phyloP scores from a whole-genome alignment of 2,797 vertebrate species.

The Parambassis ranga region DNA sequence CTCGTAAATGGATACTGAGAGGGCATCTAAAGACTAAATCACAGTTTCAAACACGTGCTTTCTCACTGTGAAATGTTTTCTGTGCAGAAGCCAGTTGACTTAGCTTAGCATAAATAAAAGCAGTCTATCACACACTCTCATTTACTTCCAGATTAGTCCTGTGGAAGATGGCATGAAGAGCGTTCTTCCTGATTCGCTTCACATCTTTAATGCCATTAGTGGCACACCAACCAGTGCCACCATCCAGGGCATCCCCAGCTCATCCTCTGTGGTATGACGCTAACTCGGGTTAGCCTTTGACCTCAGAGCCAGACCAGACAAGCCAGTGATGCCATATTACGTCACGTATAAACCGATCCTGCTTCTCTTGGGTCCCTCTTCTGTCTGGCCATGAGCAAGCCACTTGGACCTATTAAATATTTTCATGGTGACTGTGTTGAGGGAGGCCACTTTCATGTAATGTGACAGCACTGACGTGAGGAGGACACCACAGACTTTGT shows the following conservation, averaged over 20 bases:
- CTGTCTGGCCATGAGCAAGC: neutral
- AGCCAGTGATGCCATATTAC: conserved; percentile 17
- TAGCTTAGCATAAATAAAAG: neutral
- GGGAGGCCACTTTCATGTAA: neutral
- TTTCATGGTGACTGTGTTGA: conserved; percentile 1
- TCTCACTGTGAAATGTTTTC: neutral
- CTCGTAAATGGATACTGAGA: too few relatives aligned
- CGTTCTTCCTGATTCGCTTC: conserved; percentile 90
- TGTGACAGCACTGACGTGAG: neutral
- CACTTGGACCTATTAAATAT: conserved; percentile 33
- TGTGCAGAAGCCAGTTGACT: neutral
- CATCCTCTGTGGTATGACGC: conserved; percentile 92
- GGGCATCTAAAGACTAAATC: too few relatives aligned
- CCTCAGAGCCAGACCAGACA: conserved; percentile 1
- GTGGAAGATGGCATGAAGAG: conserved; percentile 91
- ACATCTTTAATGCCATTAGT: conserved; percentile 99
- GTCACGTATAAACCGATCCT: neutral
- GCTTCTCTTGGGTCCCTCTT: conserved; percentile 3
- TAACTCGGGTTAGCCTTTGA: conserved; percentile 6
- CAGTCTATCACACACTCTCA: too few relatives aligned
- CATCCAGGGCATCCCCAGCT: conserved; percentile 93
- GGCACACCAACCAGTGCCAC: conserved; percentile 91
- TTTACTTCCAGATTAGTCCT: conserved; percentile 85
- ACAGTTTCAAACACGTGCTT: neutral
- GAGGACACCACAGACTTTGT: conserved; percentile 2